These are phyloP conservation scores for Diadumene lineata DNA, from an alignment of 92 coral and sea anemone species.

Conservation along the genomic window DNA sequence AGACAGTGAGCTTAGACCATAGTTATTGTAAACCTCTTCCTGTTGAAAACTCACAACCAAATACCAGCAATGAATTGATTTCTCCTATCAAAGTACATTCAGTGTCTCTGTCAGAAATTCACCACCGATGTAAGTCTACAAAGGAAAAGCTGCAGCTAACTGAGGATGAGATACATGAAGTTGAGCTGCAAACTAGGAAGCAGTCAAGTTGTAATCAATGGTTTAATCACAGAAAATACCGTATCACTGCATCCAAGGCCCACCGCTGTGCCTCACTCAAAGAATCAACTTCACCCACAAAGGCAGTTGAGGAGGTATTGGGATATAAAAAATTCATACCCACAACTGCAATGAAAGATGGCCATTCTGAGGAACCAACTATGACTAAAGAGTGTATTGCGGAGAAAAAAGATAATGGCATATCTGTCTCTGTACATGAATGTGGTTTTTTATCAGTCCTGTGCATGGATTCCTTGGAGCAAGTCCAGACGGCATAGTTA, in stretches of 20 bases:
- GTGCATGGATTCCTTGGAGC: constrained; percentile 40
- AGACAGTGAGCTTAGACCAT: too few species aligned
- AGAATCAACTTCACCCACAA: constrained; percentile 39
- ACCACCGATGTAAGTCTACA: constrained; percentile 18
- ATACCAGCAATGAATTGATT: too few species aligned
- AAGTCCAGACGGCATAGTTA: constrained; percentile 46
- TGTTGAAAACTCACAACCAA: too few species aligned
- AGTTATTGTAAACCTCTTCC: too few species aligned
- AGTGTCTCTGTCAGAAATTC: constrained; percentile 8
- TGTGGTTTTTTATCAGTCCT: constrained; percentile 44
- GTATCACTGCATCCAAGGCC: constrained; percentile 50
- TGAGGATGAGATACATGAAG: background rate
- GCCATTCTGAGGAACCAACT: constrained; percentile 20
- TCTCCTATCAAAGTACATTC: constrained; percentile 39
- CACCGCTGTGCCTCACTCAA: constrained; percentile 44
- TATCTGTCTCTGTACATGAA: constrained; percentile 18
- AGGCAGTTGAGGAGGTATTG: constrained; percentile 33
- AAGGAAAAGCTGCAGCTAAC: constrained; percentile 13
- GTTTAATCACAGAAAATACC: constrained; percentile 20
- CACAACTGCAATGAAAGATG: constrained; percentile 31
- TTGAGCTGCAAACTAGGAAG: constrained; percentile 23
- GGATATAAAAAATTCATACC: constrained; percentile 2
- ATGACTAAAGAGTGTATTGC: constrained; percentile 24
- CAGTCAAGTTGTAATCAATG: constrained; percentile 22
- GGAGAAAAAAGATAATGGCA: constrained; percentile 19